A percentile compares a stretch with the other conserved stretches of the same genome.
Conservation (phyloP, 1,140 invertebrate species). For the Himalopsyche phryganea region DNA sequence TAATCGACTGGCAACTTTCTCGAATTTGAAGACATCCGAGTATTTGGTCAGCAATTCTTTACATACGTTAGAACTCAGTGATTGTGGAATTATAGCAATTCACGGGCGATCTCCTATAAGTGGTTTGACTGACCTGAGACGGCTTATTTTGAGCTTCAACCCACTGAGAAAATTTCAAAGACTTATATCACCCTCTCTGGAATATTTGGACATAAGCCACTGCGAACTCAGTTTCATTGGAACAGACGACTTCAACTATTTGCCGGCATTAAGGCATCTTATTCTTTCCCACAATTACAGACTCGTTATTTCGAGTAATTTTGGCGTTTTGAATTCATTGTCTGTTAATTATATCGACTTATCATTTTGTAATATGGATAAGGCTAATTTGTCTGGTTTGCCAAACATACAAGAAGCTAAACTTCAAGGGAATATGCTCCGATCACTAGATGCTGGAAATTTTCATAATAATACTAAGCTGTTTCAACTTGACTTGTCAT, state of each 20-base stretch:
- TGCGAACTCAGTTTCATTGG: slow-evolving; percentile 51
- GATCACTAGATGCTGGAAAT: slow-evolving; percentile 51
- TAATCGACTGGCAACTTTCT: slow-evolving; percentile 48
- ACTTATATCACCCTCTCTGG: slow-evolving; percentile 52
- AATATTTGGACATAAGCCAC: slow-evolving; percentile 54
- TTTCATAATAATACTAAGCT: slow-evolving; percentile 60
- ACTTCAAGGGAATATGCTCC: slow-evolving; percentile 59
- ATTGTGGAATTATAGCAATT: slow-evolving; percentile 53
- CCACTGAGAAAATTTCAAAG: slow-evolving; percentile 47
- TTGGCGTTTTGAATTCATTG: slow-evolving; percentile 46
- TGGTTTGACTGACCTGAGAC: slow-evolving; percentile 51
- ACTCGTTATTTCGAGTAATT: slow-evolving; percentile 43
- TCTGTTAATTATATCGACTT: slow-evolving; percentile 59
- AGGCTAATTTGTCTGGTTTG: slow-evolving; percentile 57
- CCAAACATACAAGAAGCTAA: slow-evolving; percentile 55
- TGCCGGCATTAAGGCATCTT: slow-evolving; percentile 50
- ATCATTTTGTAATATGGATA: slow-evolving; percentile 62
- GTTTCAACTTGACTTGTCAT: slow-evolving; percentile 61
- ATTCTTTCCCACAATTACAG: slow-evolving; percentile 54
- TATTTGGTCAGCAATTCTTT: slow-evolving; percentile 51
- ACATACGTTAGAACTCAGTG: slow-evolving; percentile 48
- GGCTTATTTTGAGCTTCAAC: slow-evolving; percentile 54
- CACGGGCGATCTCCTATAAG: slow-evolving; percentile 51
- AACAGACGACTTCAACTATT: slow-evolving; percentile 46
- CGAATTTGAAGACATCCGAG: slow-evolving; percentile 49